Base-by-base conservation (phyloP, 2,888 invertebrate species). In the Tenthredo distinguenda region DNA sequence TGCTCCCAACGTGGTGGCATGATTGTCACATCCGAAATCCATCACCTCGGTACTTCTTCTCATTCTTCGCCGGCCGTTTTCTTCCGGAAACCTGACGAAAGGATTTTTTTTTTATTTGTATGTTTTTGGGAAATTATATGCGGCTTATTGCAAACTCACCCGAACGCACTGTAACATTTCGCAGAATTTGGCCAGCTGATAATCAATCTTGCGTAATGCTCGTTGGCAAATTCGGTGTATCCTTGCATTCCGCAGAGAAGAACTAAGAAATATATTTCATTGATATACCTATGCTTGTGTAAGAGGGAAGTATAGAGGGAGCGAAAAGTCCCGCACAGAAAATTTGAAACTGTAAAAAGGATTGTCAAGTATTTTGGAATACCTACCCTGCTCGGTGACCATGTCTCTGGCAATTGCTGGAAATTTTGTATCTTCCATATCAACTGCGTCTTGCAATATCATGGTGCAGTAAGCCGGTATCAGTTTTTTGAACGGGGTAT, bases 211-310 rank as follows among this genome's bases (percentile, higher is more conserved):
- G 92, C 89, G 91, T 94, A 94, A 74, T 90, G 90, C 6, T 87
- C 85, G 26, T 89, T 88, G 1, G 93, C 87, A 88, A 95, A 94
- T 86, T 95, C 94, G 0, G 90, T 86, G 87, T 92, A 94, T 18
- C 94, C 95, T 89, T 94, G 94, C 88, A 94, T 92, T 0, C 94
- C 94, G 87, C 95, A 95, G 5, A 95, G 88, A 43, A 93, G 89
- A 85, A 95, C 95, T 95, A 87, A 79, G 91, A 89, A 58, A 87
- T 7, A 31, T 31, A 43, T 34, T 55, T n/a, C 7, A 47, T 12
- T 47, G 10, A 74, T 21, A 1, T 47, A 91, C 26, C 26, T 71
- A 92, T 89, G 85, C 91, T 91, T 91, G 90, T 40, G 91, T 91
- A 89, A 88, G 91, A 31, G 7, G 26, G 26, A 31, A 77, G 0